Conservation (phyloP, 2,113 vertebrate genomes). For the Scartelaos histophorus region DNA sequence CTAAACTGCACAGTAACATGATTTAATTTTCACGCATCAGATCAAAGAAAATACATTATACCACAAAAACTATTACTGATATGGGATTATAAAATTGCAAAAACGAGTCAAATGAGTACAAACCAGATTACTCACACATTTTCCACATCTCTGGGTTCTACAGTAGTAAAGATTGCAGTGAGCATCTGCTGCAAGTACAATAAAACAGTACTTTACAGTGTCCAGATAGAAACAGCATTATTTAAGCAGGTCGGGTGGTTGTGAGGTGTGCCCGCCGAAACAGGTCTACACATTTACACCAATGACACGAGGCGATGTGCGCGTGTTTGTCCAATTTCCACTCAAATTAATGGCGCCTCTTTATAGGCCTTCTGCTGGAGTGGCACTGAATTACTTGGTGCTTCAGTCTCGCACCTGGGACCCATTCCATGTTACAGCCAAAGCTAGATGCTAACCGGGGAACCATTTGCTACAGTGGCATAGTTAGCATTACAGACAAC, state of each 20-base stretch:
- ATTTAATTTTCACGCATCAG: too few relatives aligned
- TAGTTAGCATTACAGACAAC: slow-evolving; percentile 60
- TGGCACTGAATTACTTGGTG: slow-evolving; percentile 75
- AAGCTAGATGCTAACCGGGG: slow-evolving; percentile 65
- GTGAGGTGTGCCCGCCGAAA: slow-evolving; percentile 53
- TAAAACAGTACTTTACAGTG: background rate
- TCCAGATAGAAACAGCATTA: slow-evolving; percentile 27
- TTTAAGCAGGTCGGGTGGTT: slow-evolving; percentile 48
- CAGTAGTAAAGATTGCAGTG: background rate
- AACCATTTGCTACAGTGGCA: slow-evolving; percentile 58
- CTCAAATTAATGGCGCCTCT: slow-evolving; percentile 73
- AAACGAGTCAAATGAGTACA: too few relatives aligned
- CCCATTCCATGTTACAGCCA: slow-evolving; percentile 61
- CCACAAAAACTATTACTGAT: too few relatives aligned
- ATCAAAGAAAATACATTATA: too few relatives aligned
- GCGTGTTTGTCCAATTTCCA: slow-evolving; percentile 69
- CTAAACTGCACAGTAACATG: background rate
- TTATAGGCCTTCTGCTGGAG: slow-evolving; percentile 75
- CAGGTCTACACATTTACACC: slow-evolving; percentile 50
- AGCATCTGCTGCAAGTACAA: background rate
- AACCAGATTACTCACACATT: too few relatives aligned
- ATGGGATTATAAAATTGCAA: too few relatives aligned
- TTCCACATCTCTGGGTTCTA: too few relatives aligned
- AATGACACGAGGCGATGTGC: slow-evolving; percentile 47
- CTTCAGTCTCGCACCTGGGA: slow-evolving; percentile 71